phyloP scores from a whole-genome alignment of 2,888 invertebrate genomes.

The Tipula lateralis region DNA sequence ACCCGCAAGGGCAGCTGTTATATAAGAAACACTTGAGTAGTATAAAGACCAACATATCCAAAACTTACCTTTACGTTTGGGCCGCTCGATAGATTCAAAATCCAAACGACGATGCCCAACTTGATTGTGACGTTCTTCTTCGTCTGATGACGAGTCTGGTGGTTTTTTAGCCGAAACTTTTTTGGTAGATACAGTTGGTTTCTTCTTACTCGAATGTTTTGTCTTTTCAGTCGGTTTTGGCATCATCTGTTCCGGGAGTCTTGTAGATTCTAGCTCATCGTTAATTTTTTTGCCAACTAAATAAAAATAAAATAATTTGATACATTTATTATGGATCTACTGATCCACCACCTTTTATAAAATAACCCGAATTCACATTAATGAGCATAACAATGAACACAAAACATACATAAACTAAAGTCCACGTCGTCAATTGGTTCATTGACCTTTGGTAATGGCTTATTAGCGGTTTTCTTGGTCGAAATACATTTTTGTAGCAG shows the following conservation, averaged over 20 bases:
- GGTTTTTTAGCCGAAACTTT: not conserved
- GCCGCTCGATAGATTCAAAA: not conserved
- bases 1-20: not conserved
- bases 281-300: not conserved
- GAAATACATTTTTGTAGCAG: conserved; percentile 39
- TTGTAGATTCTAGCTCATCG: not conserved
- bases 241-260: not conserved
- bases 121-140: not conserved
- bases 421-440: not conserved
- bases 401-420: conserved; percentile 27
- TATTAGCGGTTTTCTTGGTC: not conserved
- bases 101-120: not conserved
- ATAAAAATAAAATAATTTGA: not conserved
- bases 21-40: too few relatives aligned
- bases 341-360: not conserved
- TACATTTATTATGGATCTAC: not conserved
- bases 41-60: not conserved
- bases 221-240: not conserved
- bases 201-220: not conserved
- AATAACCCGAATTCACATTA: not conserved
- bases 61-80: not conserved
- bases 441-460: not conserved
- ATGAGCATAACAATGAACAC: not conserved
- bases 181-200: too few relatives aligned
- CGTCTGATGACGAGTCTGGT: not conserved